Evolutionary conservation across 53 echinoderm and acorn worm genomes (phyloP), one percentile per base, ranked within the genome.

Genomic region (Actinopyga echinites): DNA sequence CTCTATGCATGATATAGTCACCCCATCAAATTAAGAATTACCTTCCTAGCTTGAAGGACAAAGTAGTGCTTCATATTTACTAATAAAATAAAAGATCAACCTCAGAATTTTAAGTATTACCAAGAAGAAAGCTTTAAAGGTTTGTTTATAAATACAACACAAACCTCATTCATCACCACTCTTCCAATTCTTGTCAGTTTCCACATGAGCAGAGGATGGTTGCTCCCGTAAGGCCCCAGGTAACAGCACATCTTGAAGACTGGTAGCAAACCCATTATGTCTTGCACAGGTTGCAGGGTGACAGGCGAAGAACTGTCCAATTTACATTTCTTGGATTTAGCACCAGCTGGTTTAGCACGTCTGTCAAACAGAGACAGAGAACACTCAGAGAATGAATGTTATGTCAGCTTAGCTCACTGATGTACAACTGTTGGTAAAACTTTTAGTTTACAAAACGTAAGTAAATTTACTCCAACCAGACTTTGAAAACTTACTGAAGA

Each of bases 181-280:
- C 91, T 94, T 67, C 97, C 94, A n/a, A 97, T 40, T 29, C 97
- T 56, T 40, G 91, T 82, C 13, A 97, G 86, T 73, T 97, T 97
- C 92, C 93, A 93, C n/a, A 97, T 45, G n/a, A 97, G 65, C n/a
- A 92, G 84, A 9, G 93, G 94, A 36, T 94, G 90, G 37, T 74
- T 57, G 62, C 88, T 88, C 1, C 90, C 86, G 36, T 97, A 91
- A n/a, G 97, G 94, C 9, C 97, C 97, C 25, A 97, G 90, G 87
- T 89, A 92, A 68, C 88, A 83, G 85, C 86, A 74, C 92, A 97
- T 92, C 86, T 90, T 87, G 54, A 93, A 92, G 45, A 92, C 89
- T 26, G 84, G 89, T 19, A 69, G 58, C 35, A 95, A 37, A 37
- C 93, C 83, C 23, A 73, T 64, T 20, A 93, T 23, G 15, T 44